These are phyloP conservation scores for Nebria ingens DNA, from an alignment of 1,140 invertebrate species.

Conservation along the genomic window DNA sequence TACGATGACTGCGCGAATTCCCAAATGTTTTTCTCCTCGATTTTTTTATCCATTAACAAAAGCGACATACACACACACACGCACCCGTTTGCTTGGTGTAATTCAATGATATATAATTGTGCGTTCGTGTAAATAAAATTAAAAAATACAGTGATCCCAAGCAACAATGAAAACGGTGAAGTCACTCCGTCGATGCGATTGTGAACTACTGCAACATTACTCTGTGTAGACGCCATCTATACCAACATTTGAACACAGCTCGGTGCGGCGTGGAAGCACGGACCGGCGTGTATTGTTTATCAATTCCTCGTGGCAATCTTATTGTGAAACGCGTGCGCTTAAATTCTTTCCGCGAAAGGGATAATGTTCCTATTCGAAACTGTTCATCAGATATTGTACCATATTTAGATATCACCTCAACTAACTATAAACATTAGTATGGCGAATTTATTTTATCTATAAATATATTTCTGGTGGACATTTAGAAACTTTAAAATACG, in stretches of 20 bases:
- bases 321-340: slow-evolving; percentile 1
- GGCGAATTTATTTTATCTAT: no score
- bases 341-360: slow-evolving; percentile 7
- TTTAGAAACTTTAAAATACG: no score
- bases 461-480: no score
- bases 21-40: neutral
- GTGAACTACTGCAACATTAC: neutral
- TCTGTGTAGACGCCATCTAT: neutral
- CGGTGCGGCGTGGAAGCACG: neutral
- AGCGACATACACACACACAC: neutral
- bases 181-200: neutral
- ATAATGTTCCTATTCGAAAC: neutral
- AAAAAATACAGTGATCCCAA: neutral
- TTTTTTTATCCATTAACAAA: neutral
- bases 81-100: neutral
- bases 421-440: no score
- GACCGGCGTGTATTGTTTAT: slow-evolving; percentile 3
- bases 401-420: no score
- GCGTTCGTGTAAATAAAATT: slow-evolving; percentile 13
- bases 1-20: neutral
- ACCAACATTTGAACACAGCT: slow-evolving; percentile 2
- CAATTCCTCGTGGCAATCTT: slow-evolving; percentile 1
- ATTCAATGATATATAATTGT: slow-evolving; percentile 13
- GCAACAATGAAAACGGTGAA: slow-evolving; percentile 1
- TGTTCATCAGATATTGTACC: neutral